These are phyloP conservation scores for Prunella himalayana DNA, from an alignment of 2,113 vertebrate genomes.

Conservation along the genomic window DNA sequence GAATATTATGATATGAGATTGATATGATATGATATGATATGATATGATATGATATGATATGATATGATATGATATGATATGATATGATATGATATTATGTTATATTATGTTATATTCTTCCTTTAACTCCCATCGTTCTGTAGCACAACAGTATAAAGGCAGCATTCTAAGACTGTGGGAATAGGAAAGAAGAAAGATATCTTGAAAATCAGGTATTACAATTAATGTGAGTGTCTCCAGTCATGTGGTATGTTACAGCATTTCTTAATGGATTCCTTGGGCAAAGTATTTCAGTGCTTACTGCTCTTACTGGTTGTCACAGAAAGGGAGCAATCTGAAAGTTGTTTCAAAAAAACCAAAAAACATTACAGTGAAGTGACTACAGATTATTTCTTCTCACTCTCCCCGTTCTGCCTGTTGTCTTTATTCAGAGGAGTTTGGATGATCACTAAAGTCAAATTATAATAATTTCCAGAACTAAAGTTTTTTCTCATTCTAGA, in stretches of 20 bases:
- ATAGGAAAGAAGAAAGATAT: neutral
- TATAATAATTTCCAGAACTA: neutral
- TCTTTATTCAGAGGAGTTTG: neutral
- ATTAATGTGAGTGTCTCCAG: neutral
- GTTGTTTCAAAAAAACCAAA: neutral
- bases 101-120: neutral
- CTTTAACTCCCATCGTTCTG: neutral
- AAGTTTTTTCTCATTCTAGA: neutral
- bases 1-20: neutral
- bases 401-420: neutral
- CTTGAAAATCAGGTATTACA: neutral
- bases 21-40: no score
- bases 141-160: neutral
- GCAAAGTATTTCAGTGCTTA: neutral
- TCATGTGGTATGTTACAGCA: neutral
- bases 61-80: neutral
- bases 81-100: no score
- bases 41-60: no score
- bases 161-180: neutral
- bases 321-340: neutral
- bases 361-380: neutral
- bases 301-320: neutral
- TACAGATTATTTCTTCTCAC: neutral
- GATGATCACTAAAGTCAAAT: neutral
- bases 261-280: neutral